These are phyloP conservation scores for Minunthozetes semirufus DNA, from an alignment of 2,888 invertebrate species.

Conservation along the genomic window DNA sequence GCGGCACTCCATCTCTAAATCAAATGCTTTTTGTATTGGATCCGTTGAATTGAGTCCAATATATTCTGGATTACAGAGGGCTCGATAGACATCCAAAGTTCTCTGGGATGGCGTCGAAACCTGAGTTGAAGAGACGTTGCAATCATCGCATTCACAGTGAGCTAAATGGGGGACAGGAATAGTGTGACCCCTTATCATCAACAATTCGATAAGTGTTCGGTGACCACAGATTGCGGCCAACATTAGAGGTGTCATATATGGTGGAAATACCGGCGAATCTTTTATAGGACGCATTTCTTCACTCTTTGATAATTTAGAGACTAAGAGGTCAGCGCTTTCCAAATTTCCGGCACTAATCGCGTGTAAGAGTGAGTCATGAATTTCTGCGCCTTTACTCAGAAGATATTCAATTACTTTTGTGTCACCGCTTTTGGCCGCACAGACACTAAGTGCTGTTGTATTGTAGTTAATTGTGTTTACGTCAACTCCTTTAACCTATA, in stretches of 20 bases:
- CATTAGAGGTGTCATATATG: constrained; percentile 7
- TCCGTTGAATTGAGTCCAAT: neutral
- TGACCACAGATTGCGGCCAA: neutral
- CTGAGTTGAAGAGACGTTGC: neutral
- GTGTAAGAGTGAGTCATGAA: neutral
- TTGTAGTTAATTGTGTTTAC: neutral
- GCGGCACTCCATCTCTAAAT: neutral
- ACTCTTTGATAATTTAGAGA: neutral
- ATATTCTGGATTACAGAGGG: neutral
- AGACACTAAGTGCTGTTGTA: neutral
- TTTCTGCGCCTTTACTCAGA: neutral
- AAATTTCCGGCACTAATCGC: neutral
- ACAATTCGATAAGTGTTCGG: neutral
- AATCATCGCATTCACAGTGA: constrained; percentile 5
- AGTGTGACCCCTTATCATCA: neutral
- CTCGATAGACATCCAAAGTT: neutral
- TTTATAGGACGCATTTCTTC: neutral
- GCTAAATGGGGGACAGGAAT: neutral
- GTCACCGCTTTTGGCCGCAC: neutral
- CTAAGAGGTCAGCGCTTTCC: neutral
- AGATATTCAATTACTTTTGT: neutral
- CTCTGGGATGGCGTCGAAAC: neutral
- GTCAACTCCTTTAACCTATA: neutral
- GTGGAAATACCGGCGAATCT: neutral
- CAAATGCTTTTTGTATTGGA: neutral